Evolutionary conservation across 1,140 invertebrate species (phyloP).

Genomic region (Lordiphosa stackelbergi): DNA sequence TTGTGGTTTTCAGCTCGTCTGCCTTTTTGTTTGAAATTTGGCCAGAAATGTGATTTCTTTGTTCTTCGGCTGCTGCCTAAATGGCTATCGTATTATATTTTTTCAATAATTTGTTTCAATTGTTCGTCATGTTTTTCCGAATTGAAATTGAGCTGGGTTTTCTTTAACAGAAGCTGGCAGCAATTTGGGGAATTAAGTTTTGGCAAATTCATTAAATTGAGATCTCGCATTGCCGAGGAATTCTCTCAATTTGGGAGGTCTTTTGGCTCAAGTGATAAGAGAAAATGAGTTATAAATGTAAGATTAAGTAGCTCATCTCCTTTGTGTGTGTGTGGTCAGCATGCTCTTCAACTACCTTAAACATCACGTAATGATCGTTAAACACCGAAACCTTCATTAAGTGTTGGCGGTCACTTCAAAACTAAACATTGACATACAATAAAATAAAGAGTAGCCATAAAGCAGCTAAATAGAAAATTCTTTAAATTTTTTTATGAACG

Average conservation of each 20-base stretch:
- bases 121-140: conserved; percentile 15
- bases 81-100: conserved; percentile 59
- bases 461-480: conserved; percentile 42
- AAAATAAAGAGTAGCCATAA: conserved; percentile 46
- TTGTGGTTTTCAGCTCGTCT: conserved; percentile 55
- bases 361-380: conserved; percentile 41
- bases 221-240: conserved; percentile 17
- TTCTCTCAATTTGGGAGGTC: background rate
- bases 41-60: conserved; percentile 14
- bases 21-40: conserved; percentile 12
- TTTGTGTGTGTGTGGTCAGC: conserved; percentile 4
- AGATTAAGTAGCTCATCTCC: conserved; percentile 1
- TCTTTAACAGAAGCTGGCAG: conserved; percentile 28
- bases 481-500: conserved; percentile 39
- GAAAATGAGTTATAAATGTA: background rate
- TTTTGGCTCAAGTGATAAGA: background rate
- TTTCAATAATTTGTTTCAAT: conserved; percentile 52
- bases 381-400: conserved; percentile 38
- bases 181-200: conserved; percentile 12
- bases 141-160: conserved; percentile 21
- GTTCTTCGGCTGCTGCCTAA: background rate
- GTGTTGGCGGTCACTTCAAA: conserved; percentile 53
- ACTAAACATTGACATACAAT: conserved; percentile 13
- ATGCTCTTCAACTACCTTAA: background rate
- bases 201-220: conserved; percentile 13